phyloP scores from a whole-genome alignment of 2,888 invertebrate genomes.

The Tinea semifulvella region DNA sequence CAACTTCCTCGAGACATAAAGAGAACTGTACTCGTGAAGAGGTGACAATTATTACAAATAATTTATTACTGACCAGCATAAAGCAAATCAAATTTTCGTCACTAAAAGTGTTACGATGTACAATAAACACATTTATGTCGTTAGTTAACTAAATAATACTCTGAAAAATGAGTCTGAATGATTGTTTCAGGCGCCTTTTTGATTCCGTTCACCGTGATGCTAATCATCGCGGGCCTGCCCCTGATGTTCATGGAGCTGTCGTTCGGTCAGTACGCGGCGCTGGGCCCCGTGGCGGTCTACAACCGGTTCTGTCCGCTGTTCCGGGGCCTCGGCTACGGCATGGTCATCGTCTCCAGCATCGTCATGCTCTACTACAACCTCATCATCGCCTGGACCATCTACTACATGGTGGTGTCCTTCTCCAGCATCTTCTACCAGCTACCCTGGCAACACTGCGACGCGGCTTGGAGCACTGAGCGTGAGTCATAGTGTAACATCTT shows the following conservation, averaged over 20 bases:
- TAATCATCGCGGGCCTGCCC: slow-evolving; percentile 81
- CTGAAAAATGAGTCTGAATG: neutral
- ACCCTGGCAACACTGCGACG: slow-evolving; percentile 78
- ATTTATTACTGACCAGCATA: too few relatives aligned
- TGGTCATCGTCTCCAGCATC: slow-evolving; percentile 78
- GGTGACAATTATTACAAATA: too few relatives aligned
- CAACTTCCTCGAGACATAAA: too few relatives aligned
- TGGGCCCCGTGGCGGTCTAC: slow-evolving; percentile 83
- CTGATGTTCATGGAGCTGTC: slow-evolving; percentile 88
- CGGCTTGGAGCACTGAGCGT: slow-evolving; percentile 74
- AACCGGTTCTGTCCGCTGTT: slow-evolving; percentile 82
- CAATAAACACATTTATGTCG: too few relatives aligned
- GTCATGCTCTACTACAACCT: slow-evolving; percentile 82
- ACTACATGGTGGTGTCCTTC: slow-evolving; percentile 71
- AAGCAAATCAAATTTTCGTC: too few relatives aligned
- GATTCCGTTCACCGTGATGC: slow-evolving; percentile 83
- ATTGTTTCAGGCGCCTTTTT: slow-evolving; percentile 76
- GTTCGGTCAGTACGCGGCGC: slow-evolving; percentile 82
- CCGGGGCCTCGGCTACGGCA: slow-evolving; percentile 77
- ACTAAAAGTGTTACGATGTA: too few relatives aligned
- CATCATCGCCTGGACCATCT: slow-evolving; percentile 81
- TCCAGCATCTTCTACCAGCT: slow-evolving; percentile 71
- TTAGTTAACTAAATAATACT: too few relatives aligned
- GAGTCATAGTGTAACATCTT: too few relatives aligned
- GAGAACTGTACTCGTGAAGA: too few relatives aligned